Conservation (phyloP, 2,113 vertebrate species). For the Chitala chitala region DNA sequence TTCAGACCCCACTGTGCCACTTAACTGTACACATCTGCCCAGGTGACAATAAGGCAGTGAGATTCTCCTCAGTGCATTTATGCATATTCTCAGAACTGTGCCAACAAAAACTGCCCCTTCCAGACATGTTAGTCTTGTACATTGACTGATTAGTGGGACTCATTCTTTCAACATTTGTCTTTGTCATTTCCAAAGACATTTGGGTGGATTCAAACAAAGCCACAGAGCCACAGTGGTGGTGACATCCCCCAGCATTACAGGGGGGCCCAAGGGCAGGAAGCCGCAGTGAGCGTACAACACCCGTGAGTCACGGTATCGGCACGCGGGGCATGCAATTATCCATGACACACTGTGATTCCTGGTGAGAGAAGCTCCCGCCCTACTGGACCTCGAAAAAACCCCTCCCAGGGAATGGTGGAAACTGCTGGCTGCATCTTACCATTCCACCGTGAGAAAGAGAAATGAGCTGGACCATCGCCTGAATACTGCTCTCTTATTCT, state of each 20-base stretch:
- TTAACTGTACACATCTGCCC: no score
- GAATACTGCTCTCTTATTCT: not conserved
- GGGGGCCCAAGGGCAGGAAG: not conserved
- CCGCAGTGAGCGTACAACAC: not conserved
- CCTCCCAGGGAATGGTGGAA: slow-evolving; percentile 11
- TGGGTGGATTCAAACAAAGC: not conserved
- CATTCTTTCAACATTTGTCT: no score
- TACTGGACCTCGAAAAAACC: not conserved
- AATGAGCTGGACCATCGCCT: not conserved
- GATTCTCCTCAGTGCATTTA: no score
- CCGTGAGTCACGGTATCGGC: not conserved
- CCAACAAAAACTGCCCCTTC: no score
- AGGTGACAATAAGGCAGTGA: no score
- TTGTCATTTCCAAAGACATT: not conserved
- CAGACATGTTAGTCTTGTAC: no score
- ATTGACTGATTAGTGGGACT: no score
- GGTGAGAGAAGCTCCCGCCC: not conserved
- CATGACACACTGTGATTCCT: not conserved
- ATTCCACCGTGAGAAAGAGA: not conserved
- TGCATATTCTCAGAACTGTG: no score
- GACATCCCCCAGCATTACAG: not conserved
- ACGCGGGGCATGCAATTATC: not conserved
- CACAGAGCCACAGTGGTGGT: not conserved
- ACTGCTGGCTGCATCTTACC: slow-evolving; percentile 3
- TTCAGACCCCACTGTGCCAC: no score